Conservation (phyloP, 1,140 invertebrate genomes). For the Heliothis subflexa region DNA sequence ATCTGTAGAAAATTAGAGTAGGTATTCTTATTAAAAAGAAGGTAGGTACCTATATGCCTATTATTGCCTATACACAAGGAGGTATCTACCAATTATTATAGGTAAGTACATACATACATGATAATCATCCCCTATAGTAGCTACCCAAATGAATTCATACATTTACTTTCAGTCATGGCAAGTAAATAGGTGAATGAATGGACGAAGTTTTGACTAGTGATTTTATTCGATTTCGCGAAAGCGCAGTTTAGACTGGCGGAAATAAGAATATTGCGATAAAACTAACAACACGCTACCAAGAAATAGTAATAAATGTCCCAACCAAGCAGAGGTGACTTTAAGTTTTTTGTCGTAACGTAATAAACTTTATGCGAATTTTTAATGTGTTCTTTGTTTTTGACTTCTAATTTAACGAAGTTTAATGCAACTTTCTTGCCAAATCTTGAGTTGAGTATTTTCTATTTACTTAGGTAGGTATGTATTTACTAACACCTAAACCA, state of each 20-base stretch:
- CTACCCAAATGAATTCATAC: too few species aligned
- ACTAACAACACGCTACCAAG: constrained; percentile 41
- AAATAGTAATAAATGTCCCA: constrained; percentile 31
- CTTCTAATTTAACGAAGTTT: background rate
- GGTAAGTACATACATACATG: background rate
- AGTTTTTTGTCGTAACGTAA: constrained; percentile 11
- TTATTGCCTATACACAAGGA: too few species aligned
- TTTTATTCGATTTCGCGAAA: constrained; percentile 20
- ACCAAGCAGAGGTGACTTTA: background rate
- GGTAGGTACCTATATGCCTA: too few species aligned
- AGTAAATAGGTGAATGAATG: background rate
- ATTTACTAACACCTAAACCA: too few species aligned
- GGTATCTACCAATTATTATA: too few species aligned
- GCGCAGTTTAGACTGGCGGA: background rate
- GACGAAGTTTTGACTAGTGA: constrained; percentile 1
- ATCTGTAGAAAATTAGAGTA: too few species aligned
- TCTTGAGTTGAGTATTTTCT: background rate
- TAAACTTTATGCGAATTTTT: background rate
- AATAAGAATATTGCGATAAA: constrained; percentile 35
- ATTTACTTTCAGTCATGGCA: too few species aligned
- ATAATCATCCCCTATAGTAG: too few species aligned
- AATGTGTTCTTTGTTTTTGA: constrained; percentile 3
- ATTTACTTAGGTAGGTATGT: too few species aligned
- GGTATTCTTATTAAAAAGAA: too few species aligned
- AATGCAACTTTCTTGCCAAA: background rate